phyloP scores from a whole-genome alignment of 2,888 invertebrate species.

The Patella ulyssiponensis region DNA sequence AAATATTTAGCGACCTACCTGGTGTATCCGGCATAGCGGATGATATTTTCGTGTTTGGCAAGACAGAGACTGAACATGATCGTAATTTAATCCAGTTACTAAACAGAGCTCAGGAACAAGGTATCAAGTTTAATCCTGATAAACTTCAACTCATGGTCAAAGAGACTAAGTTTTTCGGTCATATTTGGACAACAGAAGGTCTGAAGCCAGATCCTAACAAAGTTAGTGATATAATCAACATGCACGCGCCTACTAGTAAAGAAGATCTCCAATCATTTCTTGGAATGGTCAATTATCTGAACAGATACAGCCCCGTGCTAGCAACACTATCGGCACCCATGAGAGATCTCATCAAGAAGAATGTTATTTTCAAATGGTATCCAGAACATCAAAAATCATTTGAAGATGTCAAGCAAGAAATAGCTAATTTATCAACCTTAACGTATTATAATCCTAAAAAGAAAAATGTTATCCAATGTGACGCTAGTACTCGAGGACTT shows the following conservation, averaged over 20 bases:
- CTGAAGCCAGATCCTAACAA: constrained; percentile 33
- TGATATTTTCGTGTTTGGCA: constrained; percentile 26
- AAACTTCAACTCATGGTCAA: constrained; percentile 22
- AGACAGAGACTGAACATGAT: constrained; percentile 29
- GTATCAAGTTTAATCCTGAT: constrained; percentile 34
- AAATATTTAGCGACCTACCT: constrained; percentile 18
- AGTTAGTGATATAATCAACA: constrained; percentile 28
- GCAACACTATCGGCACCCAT: no score
- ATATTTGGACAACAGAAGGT: no score
- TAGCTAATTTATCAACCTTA: constrained; percentile 29
- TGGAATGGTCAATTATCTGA: no score
- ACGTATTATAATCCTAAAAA: constrained; percentile 26
- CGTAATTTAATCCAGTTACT: constrained; percentile 26
- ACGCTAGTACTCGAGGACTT: no score
- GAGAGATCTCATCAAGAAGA: no score
- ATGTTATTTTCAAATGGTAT: no score
- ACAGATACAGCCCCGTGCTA: constrained; percentile 8
- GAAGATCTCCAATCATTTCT: not conserved
- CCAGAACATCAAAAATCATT: no score
- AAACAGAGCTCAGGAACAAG: no score
- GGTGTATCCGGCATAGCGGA: constrained; percentile 31
- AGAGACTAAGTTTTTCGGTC: constrained; percentile 29
- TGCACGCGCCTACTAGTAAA: constrained; percentile 28
- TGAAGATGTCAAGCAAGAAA: constrained; percentile 29
- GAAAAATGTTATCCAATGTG: constrained; percentile 11